Percentiles rank a stretch among this genome's conserved stretches.
These are phyloP conservation scores for Tragopan temminckii DNA, from an alignment of 2,797 vertebrate species.

Conservation along the genomic window DNA sequence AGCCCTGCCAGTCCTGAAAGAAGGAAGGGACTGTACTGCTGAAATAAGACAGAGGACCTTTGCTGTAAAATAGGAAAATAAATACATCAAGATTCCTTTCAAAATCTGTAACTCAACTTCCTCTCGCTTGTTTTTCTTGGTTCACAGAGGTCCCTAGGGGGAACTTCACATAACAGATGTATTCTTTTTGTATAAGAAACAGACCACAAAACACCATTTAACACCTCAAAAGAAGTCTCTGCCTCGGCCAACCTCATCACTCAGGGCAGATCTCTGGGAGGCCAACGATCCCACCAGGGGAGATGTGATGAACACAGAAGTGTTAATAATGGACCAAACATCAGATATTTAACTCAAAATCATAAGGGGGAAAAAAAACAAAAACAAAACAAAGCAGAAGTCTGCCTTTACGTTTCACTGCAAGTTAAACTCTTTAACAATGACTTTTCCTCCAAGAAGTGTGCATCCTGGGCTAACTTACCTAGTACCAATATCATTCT, in stretches of 20 bases:
- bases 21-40: constrained; percentile 36
- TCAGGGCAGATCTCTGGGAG: neutral
- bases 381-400: neutral
- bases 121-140: constrained; percentile 62
- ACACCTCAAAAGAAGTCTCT: constrained; percentile 14
- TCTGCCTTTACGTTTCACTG: neutral
- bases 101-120: constrained; percentile 39
- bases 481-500: constrained; percentile 96
- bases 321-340: neutral
- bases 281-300: neutral
- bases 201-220: constrained; percentile 1
- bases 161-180: constrained; percentile 37
- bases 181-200: constrained; percentile 11
- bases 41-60: constrained; percentile 52
- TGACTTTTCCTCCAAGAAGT: accelerated
- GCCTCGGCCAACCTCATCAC: neutral
- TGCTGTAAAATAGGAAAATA: constrained; percentile 54
- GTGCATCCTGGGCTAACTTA: constrained; percentile 48
- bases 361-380: accelerated
- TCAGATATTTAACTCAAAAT: neutral
- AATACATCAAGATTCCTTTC: constrained; percentile 63
- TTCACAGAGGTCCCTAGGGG: constrained; percentile 23
- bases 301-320: neutral
- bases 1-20: constrained; percentile 19
- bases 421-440: neutral